These are phyloP conservation scores for Tapirus terrestris DNA, from an alignment of 2,113 vertebrate genomes.

Conservation along the genomic window DNA sequence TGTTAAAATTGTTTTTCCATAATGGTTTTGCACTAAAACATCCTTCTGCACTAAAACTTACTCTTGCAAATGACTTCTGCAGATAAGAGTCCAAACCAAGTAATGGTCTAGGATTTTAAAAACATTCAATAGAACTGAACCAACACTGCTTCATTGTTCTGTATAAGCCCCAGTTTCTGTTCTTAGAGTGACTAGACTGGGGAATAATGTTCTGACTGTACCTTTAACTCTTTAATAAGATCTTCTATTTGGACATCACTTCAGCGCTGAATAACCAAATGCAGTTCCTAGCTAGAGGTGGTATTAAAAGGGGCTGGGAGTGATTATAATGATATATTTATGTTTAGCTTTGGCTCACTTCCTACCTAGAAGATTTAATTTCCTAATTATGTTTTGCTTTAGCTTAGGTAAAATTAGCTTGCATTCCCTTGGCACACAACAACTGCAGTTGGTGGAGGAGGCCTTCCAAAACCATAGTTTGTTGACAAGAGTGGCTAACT, in stretches of 20 bases:
- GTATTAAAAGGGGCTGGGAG: background rate
- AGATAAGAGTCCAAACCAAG: conserved; percentile 32
- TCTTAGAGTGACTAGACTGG: background rate
- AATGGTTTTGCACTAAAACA: conserved; percentile 69
- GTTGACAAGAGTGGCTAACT: conserved; percentile 63
- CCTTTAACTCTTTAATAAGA: background rate
- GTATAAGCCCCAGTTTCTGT: background rate
- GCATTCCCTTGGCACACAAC: conserved; percentile 35
- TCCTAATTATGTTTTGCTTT: conserved; percentile 67
- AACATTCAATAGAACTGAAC: conserved; percentile 30
- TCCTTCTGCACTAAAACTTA: conserved; percentile 15
- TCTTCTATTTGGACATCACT: background rate
- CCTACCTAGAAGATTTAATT: conserved; percentile 62
- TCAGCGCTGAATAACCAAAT: conserved; percentile 5
- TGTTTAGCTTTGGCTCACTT: conserved; percentile 48
- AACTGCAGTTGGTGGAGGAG: conserved; percentile 48
- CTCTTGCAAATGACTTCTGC: conserved; percentile 65
- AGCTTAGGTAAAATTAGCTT: conserved; percentile 63
- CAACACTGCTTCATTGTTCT: conserved; percentile 3
- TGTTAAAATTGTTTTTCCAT: conserved; percentile 75
- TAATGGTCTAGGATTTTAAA: conserved; percentile 11
- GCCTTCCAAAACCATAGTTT: conserved; percentile 53
- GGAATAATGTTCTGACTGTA: background rate
- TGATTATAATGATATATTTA: conserved; percentile 57
- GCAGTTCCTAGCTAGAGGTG: background rate